phyloP scores from a whole-genome alignment of 2,113 vertebrate genomes.

The Marmota flaviventris region DNA sequence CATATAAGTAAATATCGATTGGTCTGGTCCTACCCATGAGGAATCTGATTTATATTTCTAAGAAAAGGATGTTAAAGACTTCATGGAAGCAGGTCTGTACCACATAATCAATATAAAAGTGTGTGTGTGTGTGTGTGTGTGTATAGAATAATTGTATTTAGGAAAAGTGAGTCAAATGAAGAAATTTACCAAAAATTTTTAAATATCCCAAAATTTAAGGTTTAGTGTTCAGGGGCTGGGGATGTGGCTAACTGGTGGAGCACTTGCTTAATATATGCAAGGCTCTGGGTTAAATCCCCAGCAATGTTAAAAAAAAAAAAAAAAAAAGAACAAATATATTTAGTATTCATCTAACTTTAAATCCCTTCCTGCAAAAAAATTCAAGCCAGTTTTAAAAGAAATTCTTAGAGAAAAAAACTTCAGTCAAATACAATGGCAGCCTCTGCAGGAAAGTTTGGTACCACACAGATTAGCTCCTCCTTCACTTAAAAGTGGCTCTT shows the following conservation, averaged over 20 bases:
- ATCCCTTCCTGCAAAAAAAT: background rate
- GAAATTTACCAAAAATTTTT: background rate
- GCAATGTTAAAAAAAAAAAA: background rate
- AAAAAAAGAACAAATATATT: background rate
- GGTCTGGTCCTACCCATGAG: background rate
- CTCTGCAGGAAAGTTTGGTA: background rate
- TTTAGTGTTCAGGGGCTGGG: background rate
- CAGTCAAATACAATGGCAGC: background rate
- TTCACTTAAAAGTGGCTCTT: background rate
- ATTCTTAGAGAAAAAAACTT: background rate
- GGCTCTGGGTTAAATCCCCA: no score
- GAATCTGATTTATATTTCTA: constrained; percentile 3
- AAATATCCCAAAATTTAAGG: background rate
- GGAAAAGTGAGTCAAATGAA: background rate
- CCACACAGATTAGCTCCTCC: background rate
- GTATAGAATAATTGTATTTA: background rate
- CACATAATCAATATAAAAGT: background rate
- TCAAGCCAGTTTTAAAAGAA: background rate
- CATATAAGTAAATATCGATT: background rate
- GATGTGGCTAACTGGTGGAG: no score
- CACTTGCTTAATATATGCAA: no score
- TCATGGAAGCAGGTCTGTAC: background rate
- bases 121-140: background rate
- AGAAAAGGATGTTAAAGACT: background rate
- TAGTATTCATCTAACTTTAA: background rate